Evolutionary conservation across 1,140 invertebrate species (phyloP), one percentile per base, ranked within the genome.

Genomic region (Gonioctena quinquepunctata): DNA sequence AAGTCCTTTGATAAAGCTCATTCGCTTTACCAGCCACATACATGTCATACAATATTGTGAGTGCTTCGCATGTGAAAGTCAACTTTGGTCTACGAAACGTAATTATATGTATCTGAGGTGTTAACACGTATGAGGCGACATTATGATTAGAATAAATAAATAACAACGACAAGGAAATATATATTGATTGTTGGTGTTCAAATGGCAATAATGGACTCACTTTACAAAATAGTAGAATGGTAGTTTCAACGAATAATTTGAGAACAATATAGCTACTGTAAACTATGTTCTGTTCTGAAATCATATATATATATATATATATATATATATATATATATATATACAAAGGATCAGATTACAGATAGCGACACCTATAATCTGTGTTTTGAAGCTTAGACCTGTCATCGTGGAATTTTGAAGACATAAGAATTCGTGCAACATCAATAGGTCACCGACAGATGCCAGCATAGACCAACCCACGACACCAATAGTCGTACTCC

Each of bases 21-120:
- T 60, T 21, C 25, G 26, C 57, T 60, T 60, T 18, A 28, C 22
- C 57, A 60, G 26, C 26, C 19, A 60, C 11, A 60, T 26, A 60
- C n/a, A 13, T 28, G 26, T 28, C 16, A 28, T 60, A 60, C 57
- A 60, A 26, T 60, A 60, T 60, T 60, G 57, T 13, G 57, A 60
- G 25, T 60, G 19, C 57, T 28, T 60, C 57, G 57, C 57, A 60
- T 60, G 57, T 60, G 57, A 13, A 60, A 23, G 57, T 22, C 22
- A 26, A 60, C 3, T 60, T 60, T 54, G 8, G 22, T 23, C 52
- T 5, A 54, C 18, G 52, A 54, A 54, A 54, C 22, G 52, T 54
- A 54, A 54, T 54, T 23, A 23, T 54, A 18, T 54, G 18, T 54
- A 54, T 54, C 52, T 54, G 52, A 54, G 22, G 52, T 54, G 52